Evolutionary conservation across 2,888 invertebrate species (phyloP).

Genomic region (Protonemura montana): DNA sequence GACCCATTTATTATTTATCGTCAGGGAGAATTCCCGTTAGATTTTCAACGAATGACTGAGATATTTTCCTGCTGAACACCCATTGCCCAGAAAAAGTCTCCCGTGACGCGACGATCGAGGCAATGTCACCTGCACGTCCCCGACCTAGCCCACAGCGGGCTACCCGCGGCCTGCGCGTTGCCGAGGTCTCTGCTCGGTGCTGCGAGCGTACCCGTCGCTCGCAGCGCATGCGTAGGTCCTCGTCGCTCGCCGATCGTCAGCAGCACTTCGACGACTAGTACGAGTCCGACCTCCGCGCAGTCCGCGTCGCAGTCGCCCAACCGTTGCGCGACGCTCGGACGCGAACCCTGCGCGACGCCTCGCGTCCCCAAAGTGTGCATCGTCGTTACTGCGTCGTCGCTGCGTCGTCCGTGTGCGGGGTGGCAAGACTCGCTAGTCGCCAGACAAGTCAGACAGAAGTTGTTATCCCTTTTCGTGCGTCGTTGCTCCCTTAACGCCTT

Average conservation of each 20-base stretch:
- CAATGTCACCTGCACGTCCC: not conserved
- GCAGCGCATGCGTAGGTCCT: slow-evolving; percentile 4
- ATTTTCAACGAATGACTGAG: too few species aligned
- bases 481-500: too few species aligned
- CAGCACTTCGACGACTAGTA: not conserved
- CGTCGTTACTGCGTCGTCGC: not conserved
- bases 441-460: too few species aligned
- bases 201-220: not conserved
- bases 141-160: not conserved
- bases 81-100: too few species aligned
- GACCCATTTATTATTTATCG: too few species aligned
- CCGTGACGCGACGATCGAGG: not conserved
- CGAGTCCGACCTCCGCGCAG: slow-evolving; percentile 16
- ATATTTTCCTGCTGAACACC: too few species aligned
- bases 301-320: not conserved
- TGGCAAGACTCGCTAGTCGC: too few species aligned
- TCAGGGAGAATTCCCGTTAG: too few species aligned
- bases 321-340: not conserved
- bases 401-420: not conserved
- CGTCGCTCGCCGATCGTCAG: not conserved
- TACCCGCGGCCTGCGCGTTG: not conserved
- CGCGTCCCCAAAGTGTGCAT: not conserved
- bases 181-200: not conserved
- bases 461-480: too few species aligned
- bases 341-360: not conserved